Conservation (phyloP, 2,113 vertebrate species). For the Solea solea region DNA sequence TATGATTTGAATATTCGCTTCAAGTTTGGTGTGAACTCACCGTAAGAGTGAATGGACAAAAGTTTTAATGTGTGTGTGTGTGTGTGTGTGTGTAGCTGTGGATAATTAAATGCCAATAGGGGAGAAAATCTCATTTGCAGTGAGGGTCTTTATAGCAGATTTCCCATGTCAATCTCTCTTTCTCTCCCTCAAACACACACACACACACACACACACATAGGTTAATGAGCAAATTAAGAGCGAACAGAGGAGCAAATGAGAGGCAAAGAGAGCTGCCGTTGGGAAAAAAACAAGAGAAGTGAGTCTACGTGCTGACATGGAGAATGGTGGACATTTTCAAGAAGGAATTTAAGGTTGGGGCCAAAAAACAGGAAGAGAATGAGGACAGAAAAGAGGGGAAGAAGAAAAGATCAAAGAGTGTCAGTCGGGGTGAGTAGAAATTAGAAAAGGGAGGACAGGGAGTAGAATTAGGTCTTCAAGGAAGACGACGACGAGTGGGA, state of each 20-base stretch:
- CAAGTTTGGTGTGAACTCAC: too few species aligned
- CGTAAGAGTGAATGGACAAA: too few species aligned
- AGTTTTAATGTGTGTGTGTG: conserved; percentile 13
- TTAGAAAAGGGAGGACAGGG: neutral
- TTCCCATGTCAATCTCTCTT: conserved; percentile 46
- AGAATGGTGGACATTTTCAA: neutral
- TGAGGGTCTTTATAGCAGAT: conserved; percentile 53
- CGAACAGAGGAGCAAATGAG: conserved; percentile 35
- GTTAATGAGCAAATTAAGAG: conserved; percentile 31
- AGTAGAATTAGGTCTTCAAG: neutral
- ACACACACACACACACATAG: conserved; percentile 14
- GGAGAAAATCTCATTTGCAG: conserved; percentile 55
- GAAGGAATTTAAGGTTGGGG: neutral
- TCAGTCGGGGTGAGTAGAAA: neutral
- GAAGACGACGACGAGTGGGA: neutral
- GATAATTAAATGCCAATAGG: conserved; percentile 61
- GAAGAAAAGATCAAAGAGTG: neutral
- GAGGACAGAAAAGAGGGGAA: neutral
- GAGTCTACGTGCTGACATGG: neutral
- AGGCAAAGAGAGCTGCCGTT: neutral
- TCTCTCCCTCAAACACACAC: neutral
- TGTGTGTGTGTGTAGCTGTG: conserved; percentile 14
- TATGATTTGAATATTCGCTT: too few species aligned
- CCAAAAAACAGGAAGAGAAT: neutral
- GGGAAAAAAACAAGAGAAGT: neutral